phyloP scores from a whole-genome alignment of 2,113 vertebrate species.

The Microcebus lehilahytsara region DNA sequence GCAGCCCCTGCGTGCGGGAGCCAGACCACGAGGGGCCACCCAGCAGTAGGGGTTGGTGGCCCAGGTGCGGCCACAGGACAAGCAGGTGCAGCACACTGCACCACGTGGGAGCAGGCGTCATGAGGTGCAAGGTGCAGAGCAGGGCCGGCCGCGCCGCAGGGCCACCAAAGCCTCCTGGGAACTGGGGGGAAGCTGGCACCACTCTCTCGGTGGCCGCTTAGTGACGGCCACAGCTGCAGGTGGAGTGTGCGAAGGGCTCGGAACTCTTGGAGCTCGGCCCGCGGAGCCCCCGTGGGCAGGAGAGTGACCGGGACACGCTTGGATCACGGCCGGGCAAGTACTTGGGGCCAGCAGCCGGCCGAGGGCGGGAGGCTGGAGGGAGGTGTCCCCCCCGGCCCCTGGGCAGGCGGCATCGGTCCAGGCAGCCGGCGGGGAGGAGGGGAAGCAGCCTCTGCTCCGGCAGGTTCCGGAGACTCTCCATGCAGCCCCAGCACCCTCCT shows the following conservation, averaged over 20 bases:
- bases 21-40: background rate
- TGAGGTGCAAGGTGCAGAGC: too few species aligned
- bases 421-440: background rate
- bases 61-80: background rate
- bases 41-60: background rate
- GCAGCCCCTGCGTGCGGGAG: background rate
- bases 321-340: fast-evolving
- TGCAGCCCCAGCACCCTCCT: background rate
- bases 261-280: background rate
- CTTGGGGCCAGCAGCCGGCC: background rate
- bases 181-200: background rate
- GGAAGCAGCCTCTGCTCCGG: background rate
- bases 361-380: too few species aligned
- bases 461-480: fast-evolving
- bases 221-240: background rate
- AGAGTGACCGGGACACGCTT: fast-evolving
- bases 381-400: background rate
- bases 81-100: too few species aligned
- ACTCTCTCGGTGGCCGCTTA: too few species aligned
- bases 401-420: fast-evolving
- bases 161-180: too few species aligned
- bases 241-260: background rate
- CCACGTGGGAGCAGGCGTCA: background rate
- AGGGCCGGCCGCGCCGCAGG: too few species aligned
- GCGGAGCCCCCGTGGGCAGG: background rate